A percentile compares a stretch with the other conserved stretches of the same genome.
Evolutionary conservation across 2,888 invertebrate genomes (phyloP).

Genomic region (Ectemnius cavifrons): DNA sequence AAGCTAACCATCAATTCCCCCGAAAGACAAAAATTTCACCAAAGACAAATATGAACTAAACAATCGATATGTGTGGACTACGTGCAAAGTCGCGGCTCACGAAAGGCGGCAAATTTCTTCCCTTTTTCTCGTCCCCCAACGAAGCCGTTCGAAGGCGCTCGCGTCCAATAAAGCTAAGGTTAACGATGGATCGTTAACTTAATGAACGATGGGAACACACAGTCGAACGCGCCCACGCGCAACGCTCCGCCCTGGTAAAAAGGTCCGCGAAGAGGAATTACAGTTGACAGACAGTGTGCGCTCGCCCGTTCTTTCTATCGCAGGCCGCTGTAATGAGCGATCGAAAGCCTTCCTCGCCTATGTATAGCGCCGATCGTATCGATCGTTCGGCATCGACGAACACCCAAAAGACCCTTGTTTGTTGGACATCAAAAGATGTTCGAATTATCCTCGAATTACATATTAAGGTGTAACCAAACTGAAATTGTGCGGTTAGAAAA

Average conservation of each 20-base stretch:
- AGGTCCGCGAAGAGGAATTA: conserved; percentile 48
- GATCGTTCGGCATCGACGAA: conserved; percentile 18
- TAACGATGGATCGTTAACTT: conserved; percentile 74
- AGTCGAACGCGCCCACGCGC: conserved; percentile 59
- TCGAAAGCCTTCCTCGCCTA: conserved; percentile 17
- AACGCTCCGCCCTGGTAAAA: conserved; percentile 53
- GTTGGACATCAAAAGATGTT: too few species aligned
- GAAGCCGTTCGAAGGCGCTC: conserved; percentile 48
- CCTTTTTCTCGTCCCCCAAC: not conserved
- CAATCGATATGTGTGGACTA: too few species aligned
- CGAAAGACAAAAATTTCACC: too few species aligned
- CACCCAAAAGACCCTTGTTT: not conserved
- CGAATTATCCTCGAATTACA: too few species aligned
- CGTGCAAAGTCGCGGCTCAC: too few species aligned
- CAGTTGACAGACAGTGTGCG: conserved; percentile 54
- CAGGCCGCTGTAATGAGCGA: conserved; percentile 46
- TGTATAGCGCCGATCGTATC: conserved; percentile 31
- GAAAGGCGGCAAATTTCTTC: conserved; percentile 19
- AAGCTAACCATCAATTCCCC: too few species aligned
- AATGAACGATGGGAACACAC: conserved; percentile 72
- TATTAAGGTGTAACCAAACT: too few species aligned
- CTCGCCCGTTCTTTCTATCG: conserved; percentile 15
- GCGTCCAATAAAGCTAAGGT: conserved; percentile 72
- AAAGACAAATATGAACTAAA: too few species aligned
- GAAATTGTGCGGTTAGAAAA: too few species aligned